These are phyloP conservation scores for Pandemis cinnamomeana DNA, from an alignment of 2,888 invertebrate genomes.

Conservation along the genomic window DNA sequence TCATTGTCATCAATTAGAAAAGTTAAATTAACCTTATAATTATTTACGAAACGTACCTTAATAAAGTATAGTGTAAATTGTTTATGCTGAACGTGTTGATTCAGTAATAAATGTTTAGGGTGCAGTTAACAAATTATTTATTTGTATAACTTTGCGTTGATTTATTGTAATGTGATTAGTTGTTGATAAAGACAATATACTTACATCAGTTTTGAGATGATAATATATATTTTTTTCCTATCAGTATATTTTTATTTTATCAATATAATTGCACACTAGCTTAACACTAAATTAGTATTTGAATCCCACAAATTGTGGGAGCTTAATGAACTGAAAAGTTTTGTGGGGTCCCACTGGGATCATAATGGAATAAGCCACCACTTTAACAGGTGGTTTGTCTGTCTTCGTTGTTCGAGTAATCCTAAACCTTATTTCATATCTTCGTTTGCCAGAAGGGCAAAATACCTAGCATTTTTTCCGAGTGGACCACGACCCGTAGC, in stretches of 20 bases:
- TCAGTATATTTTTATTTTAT: constrained; percentile 12
- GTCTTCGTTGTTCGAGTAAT: no score
- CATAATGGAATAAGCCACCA: no score
- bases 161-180: constrained; percentile 69
- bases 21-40: constrained; percentile 15
- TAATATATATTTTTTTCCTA: constrained; percentile 52
- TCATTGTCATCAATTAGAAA: constrained; percentile 20
- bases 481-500: no score
- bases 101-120: constrained; percentile 46
- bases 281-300: no score
- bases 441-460: no score
- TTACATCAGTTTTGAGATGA: constrained; percentile 69
- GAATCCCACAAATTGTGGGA: no score
- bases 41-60: constrained; percentile 28
- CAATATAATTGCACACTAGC: background rate
- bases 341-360: no score
- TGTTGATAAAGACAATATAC: constrained; percentile 61
- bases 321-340: no score
- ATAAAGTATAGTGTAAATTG: constrained; percentile 17
- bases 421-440: no score
- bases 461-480: no score
- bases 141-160: constrained; percentile 58
- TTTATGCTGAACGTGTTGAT: constrained; percentile 26
- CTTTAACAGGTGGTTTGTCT: no score
- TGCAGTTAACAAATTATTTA: constrained; percentile 65